Conservation (phyloP, 2,113 vertebrate genomes). For the Oncorhynchus gorbuscha region DNA sequence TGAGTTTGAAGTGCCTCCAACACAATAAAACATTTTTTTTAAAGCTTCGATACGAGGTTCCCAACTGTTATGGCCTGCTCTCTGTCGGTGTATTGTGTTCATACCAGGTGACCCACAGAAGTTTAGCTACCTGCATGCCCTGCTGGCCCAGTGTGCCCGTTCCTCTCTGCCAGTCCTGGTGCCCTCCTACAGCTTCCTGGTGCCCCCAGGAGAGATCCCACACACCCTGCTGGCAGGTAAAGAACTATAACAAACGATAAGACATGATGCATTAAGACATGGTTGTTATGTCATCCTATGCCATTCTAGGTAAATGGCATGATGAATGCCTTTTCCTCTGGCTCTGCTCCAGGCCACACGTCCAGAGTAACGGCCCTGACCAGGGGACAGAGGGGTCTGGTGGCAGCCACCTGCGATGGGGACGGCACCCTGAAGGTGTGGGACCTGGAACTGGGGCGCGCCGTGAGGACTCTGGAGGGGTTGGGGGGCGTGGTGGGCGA, state of each 20-base stretch:
- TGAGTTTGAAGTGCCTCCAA: background rate
- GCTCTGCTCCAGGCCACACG: slow-evolving; percentile 60
- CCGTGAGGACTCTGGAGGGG: slow-evolving; percentile 47
- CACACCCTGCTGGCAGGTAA: slow-evolving; percentile 63
- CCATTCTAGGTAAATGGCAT: too few relatives aligned
- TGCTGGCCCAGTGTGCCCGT: slow-evolving; percentile 61
- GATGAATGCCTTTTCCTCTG: background rate
- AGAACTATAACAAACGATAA: background rate
- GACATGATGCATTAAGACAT: too few relatives aligned
- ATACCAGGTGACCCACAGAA: slow-evolving; percentile 68
- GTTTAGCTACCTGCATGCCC: slow-evolving; percentile 61
- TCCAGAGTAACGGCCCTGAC: slow-evolving; percentile 64
- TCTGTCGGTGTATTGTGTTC: background rate
- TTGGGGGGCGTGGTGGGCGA: slow-evolving; percentile 47
- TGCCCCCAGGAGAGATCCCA: slow-evolving; percentile 64
- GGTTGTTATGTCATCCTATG: too few relatives aligned
- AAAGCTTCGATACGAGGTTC: too few relatives aligned
- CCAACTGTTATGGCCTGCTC: background rate
- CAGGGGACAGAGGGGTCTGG: slow-evolving; percentile 39
- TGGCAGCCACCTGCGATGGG: slow-evolving; percentile 54
- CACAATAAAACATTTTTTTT: background rate
- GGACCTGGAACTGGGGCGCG: slow-evolving; percentile 56
- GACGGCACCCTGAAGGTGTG: slow-evolving; percentile 70
- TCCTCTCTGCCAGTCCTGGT: slow-evolving; percentile 70
- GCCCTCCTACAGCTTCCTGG: slow-evolving; percentile 70